Evolutionary conservation across 2,888 invertebrate genomes (phyloP).

Genomic region (Dastarcus helophoroides): DNA sequence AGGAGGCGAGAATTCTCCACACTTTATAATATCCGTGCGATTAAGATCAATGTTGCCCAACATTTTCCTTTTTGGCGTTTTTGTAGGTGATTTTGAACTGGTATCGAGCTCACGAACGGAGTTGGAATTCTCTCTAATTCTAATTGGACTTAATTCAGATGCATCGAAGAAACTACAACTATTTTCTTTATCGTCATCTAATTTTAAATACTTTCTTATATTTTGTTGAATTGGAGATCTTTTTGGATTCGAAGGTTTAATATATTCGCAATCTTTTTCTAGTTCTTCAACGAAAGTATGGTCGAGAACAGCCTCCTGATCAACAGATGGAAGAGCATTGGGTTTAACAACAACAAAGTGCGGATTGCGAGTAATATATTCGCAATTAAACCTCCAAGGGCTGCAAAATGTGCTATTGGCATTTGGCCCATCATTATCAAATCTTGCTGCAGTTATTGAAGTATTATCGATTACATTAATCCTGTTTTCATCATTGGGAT

Average conservation of each 20-base stretch:
- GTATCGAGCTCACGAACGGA: too few relatives aligned
- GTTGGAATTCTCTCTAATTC: too few relatives aligned
- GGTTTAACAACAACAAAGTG: slow-evolving; percentile 18
- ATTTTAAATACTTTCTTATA: slow-evolving; percentile 17
- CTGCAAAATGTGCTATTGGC: slow-evolving; percentile 13
- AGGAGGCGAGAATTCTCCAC: too few relatives aligned
- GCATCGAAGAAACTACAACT: background rate
- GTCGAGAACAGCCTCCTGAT: slow-evolving; percentile 20
- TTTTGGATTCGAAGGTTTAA: background rate
- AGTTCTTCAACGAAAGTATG: slow-evolving; percentile 17
- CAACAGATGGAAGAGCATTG: slow-evolving; percentile 16
- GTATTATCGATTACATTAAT: too few relatives aligned
- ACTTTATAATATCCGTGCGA: too few relatives aligned
- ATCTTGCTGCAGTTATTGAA: too few relatives aligned
- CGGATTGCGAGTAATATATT: slow-evolving; percentile 16
- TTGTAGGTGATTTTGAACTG: too few relatives aligned
- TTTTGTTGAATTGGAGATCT: slow-evolving; percentile 13
- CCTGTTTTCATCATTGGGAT: too few relatives aligned
- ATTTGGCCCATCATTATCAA: too few relatives aligned
- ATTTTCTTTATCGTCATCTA: slow-evolving; percentile 36
- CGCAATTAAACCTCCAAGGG: slow-evolving; percentile 18
- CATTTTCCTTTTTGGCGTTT: too few relatives aligned
- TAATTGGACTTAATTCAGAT: background rate
- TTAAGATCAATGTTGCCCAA: too few relatives aligned
- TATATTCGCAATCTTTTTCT: too few relatives aligned